Evolutionary conservation across 2,113 vertebrate genomes (phyloP), one percentile per base, ranked within the genome.

Genomic region (Phaethon lepturus): DNA sequence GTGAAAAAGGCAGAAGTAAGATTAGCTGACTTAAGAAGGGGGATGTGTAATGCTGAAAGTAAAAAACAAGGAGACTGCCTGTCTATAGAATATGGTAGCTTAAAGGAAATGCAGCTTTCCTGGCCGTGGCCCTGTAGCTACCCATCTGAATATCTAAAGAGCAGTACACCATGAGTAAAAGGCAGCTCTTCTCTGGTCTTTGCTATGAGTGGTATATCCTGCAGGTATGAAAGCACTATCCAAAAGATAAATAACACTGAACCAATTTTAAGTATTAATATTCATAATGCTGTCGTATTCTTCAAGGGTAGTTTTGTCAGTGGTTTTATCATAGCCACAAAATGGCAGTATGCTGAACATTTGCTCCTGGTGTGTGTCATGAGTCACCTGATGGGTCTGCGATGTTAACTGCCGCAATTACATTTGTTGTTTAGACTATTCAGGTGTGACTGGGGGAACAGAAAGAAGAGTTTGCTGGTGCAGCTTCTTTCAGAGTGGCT

Each of bases 101-200:
- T 87, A 96, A 97, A 95, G 94, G 93, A 97, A 96, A 96, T 82
- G 90, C 82, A 91, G 76, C 93, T 96, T 95, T 98, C 72, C 92
- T 95, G 58, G 56, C 83, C 9, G 8, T 26, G 71, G 42, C 52
- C 49, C 66, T 96, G 86, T 73, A 86, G 86, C n/a, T 74, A 74
- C 28, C n/a, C 13, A 12, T 72, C 50, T 80, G 83, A 95, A 92
- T 95, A 86, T 50, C 55, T 96, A 69, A 95, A 96, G 76, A 95
- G 42, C 55, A 80, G 12, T 50, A 40, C 3, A 28, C 72, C 35
- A 28, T 55, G 52, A 90, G 76, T 77, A 62, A 75, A 80, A 82
- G 64, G 16, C 31, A 73, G 56, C 19, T 93, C 53, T 56, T 95
- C 38, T 29, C 35, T 74, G 26, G 17, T 26, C 63, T 67, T 81